Evolutionary conservation across 2,797 vertebrate species (phyloP).

Genomic region (Sebastes flavidus): DNA sequence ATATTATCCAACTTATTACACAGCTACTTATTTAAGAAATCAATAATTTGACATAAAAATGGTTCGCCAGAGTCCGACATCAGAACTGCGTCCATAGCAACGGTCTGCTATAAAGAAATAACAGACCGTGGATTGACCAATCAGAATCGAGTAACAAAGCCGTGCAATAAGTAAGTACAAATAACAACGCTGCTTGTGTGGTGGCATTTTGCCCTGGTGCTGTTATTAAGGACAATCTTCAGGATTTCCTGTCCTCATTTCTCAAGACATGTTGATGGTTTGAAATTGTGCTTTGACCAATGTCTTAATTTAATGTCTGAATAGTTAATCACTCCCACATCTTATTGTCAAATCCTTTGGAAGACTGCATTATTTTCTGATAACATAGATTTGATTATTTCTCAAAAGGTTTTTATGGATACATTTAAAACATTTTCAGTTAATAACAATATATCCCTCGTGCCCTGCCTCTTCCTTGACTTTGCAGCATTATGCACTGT

Average conservation of each 20-base stretch:
- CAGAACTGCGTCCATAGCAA: no score
- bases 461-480: not conserved
- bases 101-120: no score
- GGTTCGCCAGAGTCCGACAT: no score
- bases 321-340: not conserved
- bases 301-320: not conserved
- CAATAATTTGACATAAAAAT: no score
- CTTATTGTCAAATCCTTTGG: not conserved
- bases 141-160: no score
- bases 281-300: not conserved
- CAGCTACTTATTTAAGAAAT: no score
- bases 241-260: not conserved
- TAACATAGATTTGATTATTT: not conserved
- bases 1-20: no score
- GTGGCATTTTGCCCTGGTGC: not conserved
- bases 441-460: not conserved
- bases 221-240: not conserved
- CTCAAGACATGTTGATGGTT: not conserved
- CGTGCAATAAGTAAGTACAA: not conserved
- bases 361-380: not conserved
- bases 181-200: not conserved
- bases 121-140: no score
- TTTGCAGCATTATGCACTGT: not conserved
- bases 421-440: not conserved
- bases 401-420: no score